phyloP scores from a whole-genome alignment of 1,140 invertebrate genomes.

The Neodiprion fabricii region DNA sequence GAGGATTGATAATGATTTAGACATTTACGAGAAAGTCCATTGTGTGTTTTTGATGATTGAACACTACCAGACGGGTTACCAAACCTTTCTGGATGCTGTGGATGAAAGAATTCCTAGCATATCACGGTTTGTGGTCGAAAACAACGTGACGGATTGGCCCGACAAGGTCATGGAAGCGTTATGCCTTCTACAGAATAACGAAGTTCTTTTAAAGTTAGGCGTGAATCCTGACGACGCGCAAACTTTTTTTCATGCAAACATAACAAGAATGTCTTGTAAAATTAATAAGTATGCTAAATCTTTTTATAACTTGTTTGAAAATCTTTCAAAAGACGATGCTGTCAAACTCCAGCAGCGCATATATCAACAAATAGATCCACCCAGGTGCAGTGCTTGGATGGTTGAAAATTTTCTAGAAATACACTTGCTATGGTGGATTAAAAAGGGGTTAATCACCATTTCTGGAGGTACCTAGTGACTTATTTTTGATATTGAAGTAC shows the following conservation, averaged over 20 bases:
- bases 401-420: conserved; percentile 35
- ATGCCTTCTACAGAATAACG: conserved; percentile 33
- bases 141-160: conserved; percentile 24
- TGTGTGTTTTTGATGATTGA: conserved; percentile 36
- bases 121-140: conserved; percentile 29
- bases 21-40: conserved; percentile 38
- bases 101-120: conserved; percentile 11
- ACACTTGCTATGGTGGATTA: conserved; percentile 41
- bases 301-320: conserved; percentile 38
- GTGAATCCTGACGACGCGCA: conserved; percentile 13
- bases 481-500: conserved; percentile 1
- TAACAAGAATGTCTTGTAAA: neutral
- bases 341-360: conserved; percentile 19
- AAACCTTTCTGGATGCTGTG: neutral
- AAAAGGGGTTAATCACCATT: conserved; percentile 35
- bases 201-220: conserved; percentile 33
- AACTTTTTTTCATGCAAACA: conserved; percentile 19
- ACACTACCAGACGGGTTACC: neutral
- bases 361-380: conserved; percentile 24
- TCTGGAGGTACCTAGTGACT: conserved; percentile 24
- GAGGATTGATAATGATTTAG: conserved; percentile 33
- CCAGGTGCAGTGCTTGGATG: conserved; percentile 14
- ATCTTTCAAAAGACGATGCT: conserved; percentile 18
- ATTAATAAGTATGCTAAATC: conserved; percentile 32
- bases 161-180: conserved; percentile 38